Evolutionary conservation across 2,113 vertebrate species (phyloP).

Genomic region (Muntiacus reevesi): DNA sequence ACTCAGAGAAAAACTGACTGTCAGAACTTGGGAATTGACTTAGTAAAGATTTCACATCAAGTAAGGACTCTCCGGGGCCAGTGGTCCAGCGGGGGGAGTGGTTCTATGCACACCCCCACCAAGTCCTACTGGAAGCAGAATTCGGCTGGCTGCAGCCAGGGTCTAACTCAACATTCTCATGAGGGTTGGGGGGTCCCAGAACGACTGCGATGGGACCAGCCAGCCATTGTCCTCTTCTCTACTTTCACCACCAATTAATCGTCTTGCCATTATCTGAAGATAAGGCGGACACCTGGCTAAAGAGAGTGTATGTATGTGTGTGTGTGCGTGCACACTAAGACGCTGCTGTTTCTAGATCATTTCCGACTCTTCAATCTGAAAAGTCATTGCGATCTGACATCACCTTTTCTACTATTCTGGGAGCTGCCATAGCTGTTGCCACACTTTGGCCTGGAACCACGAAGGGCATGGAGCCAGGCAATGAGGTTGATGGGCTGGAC

Average conservation of each 20-base stretch:
- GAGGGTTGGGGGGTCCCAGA: not conserved
- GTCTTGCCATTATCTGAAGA: no score
- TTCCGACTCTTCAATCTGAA: no score
- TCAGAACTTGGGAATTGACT: not conserved
- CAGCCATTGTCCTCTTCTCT: not conserved
- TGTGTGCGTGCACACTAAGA: fast-evolving
- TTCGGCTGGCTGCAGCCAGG: not conserved
- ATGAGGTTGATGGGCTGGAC: not conserved
- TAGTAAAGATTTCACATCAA: not conserved
- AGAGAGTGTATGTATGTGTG: not conserved
- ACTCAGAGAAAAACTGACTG: not conserved
- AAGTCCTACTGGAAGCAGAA: fast-evolving
- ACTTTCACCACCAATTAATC: not conserved
- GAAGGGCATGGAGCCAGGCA: not conserved
- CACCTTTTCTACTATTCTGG: not conserved
- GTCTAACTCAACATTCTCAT: not conserved
- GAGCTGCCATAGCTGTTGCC: not conserved
- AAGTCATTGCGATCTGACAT: not conserved
- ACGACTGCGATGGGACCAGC: not conserved
- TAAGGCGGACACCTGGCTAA: not conserved
- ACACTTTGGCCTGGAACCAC: not conserved
- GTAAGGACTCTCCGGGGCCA: not conserved
- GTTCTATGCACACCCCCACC: fast-evolving
- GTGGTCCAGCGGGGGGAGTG: fast-evolving
- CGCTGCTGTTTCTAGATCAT: not conserved